Percentiles rank a stretch among this genome's conserved stretches.
phyloP scores from a whole-genome alignment of 92 coral and sea anemone species.

The Bergia sp. region DNA sequence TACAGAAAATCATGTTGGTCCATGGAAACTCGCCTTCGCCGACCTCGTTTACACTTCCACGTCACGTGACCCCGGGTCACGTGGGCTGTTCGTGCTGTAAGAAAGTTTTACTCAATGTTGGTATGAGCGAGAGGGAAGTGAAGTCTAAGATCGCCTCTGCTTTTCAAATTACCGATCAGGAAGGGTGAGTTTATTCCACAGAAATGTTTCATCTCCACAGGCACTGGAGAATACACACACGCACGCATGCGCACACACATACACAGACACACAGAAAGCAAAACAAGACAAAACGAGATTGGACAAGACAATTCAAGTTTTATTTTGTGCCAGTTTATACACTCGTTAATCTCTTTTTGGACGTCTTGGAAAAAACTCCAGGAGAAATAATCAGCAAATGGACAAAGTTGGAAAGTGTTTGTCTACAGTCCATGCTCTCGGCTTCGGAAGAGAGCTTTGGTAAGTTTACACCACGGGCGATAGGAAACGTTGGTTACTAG shows the following conservation, averaged over 20 bases:
- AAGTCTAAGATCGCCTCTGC: conserved; percentile 18
- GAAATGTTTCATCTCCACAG: not conserved
- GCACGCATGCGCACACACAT: not conserved
- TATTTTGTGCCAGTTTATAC: no score
- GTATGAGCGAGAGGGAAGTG: conserved; percentile 32
- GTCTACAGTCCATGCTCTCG: no score
- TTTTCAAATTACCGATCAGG: conserved; percentile 4
- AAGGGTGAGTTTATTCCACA: conserved; percentile 1
- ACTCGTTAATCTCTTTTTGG: no score
- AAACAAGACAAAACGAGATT: no score
- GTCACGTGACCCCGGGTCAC: conserved; percentile 21
- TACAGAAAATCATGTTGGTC: conserved; percentile 20
- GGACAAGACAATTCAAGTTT: no score
- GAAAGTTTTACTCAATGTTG: conserved; percentile 2
- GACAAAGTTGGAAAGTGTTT: no score
- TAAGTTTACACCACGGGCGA: no score
- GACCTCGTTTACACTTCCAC: not conserved
- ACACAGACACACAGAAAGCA: not conserved
- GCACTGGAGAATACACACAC: not conserved
- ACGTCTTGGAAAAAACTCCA: no score
- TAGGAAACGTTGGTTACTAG: no score
- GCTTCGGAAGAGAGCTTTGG: no score
- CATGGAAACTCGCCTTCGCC: not conserved
- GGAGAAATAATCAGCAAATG: no score
- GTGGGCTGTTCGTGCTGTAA: conserved; percentile 10